Base-by-base conservation (phyloP, 2,113 vertebrate species). In the Solea solea region DNA sequence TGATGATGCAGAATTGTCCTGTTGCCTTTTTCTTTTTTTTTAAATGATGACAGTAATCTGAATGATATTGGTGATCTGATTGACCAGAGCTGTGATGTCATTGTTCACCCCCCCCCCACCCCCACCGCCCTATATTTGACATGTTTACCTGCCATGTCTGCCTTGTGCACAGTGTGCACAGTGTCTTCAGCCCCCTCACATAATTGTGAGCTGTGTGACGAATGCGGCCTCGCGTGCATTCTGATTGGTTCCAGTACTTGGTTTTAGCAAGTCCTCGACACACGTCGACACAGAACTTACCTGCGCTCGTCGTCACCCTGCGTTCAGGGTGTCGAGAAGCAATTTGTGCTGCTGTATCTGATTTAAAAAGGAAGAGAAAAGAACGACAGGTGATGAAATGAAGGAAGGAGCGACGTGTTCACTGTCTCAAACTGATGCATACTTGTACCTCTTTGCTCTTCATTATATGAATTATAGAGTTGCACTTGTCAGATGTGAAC, bases 161-260 rank as follows among this genome's bases (percentile, higher is more conserved):
- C 0, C 74, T 58, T 54, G 77, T 90, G 86, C 87, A 89, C 90
- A 85, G 57, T 88, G 89, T 91, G 76, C 74, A 83, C 72, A 71
- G 61, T 57, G 39, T 66, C 14, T 72, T 69, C 63, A 66, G n/a
- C 3, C 69, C 60, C 81, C 78, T 81, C 81, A 89, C 80, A 74
- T 81, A 78, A 79, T 83, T 90, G 73, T 64, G 90, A 92, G 84
- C 92, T 90, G 88, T 60, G 73, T 94, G 93, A 94, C n/a, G 93
- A 93, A 92, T 89, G 84, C 85, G 51, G 9, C 15, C n/a, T 42
- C 64, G 10, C 1, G 6, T 66, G 88, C 83, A 69, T 93, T 94
- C 94, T 78, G 94, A 94, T 88, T 89, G 91, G 89, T 89, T 93
- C 89, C 54, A 50, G 83, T 56, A 84, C 87, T 91, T 90, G 90